phyloP scores from a whole-genome alignment of 2,797 vertebrate species.

The Trachops cirrhosus region DNA sequence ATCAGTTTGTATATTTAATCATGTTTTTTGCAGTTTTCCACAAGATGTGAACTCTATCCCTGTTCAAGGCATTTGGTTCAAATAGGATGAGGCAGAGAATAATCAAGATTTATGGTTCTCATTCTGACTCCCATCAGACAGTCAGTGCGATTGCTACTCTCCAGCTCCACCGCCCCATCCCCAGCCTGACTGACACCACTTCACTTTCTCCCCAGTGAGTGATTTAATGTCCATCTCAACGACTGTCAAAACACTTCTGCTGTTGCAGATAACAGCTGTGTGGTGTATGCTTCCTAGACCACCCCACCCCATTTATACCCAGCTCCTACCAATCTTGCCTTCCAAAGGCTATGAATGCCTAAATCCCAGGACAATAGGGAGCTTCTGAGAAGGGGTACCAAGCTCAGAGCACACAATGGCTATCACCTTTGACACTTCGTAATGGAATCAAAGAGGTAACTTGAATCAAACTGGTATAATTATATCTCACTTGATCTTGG shows the following conservation, averaged over 20 bases:
- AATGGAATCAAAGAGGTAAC: neutral
- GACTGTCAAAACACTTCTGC: slow-evolving; percentile 79
- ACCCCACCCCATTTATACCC: neutral
- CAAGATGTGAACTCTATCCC: slow-evolving; percentile 79
- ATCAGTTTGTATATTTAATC: slow-evolving; percentile 84
- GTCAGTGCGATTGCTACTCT: slow-evolving; percentile 48
- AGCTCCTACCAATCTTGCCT: neutral
- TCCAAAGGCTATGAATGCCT: neutral
- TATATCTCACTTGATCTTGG: neutral
- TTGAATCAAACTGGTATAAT: neutral
- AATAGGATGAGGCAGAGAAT: slow-evolving; percentile 85
- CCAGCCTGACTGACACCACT: slow-evolving; percentile 80
- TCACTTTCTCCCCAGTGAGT: slow-evolving; percentile 75
- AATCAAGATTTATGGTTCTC: slow-evolving; percentile 88
- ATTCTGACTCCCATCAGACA: slow-evolving; percentile 78
- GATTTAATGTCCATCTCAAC: slow-evolving; percentile 78
- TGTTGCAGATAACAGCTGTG: slow-evolving; percentile 73
- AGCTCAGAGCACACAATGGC: neutral
- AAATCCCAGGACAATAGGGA: neutral
- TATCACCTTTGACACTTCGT: neutral
- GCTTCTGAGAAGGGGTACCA: neutral
- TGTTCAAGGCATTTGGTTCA: slow-evolving; percentile 80
- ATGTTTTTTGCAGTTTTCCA: slow-evolving; percentile 81
- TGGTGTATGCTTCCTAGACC: neutral
- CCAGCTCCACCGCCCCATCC: slow-evolving; percentile 62